These are phyloP conservation scores for Tenthredo mesomela DNA, from an alignment of 2,888 invertebrate species.

Conservation along the genomic window DNA sequence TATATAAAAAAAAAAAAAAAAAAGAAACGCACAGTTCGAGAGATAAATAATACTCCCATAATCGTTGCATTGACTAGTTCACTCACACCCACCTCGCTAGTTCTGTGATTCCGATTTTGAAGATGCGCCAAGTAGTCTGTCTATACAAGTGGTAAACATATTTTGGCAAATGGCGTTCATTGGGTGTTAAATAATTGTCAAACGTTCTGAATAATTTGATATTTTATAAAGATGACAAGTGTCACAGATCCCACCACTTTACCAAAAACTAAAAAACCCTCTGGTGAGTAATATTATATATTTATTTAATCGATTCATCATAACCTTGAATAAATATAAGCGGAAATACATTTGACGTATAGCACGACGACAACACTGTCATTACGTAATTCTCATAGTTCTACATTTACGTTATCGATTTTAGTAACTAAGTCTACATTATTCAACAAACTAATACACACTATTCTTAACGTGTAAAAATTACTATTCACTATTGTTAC, in stretches of 20 bases:
- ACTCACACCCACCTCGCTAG: not conserved
- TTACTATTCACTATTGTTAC: not conserved
- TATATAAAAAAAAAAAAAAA: not conserved
- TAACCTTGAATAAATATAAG: not conserved
- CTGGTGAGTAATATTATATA: conserved; percentile 66
- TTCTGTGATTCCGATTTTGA: not conserved
- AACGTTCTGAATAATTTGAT: not conserved
- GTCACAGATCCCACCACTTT: conserved; percentile 68
- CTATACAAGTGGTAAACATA: not conserved
- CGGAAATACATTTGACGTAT: conserved; percentile 30
- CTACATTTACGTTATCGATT: conserved; percentile 42
- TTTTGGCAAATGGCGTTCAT: conserved; percentile 37
- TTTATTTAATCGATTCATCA: not conserved
- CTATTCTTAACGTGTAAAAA: not conserved
- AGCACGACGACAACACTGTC: not conserved
- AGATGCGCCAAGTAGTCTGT: not conserved
- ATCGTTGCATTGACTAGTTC: conserved; percentile 42
- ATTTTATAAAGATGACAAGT: conserved; percentile 65
- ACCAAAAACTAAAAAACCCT: conserved; percentile 74
- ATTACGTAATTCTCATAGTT: conserved; percentile 34
- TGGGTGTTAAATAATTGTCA: conserved; percentile 6
- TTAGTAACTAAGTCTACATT: not conserved
- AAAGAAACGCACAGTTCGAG: not conserved
- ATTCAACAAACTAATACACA: not conserved
- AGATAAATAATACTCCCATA: not conserved